Evolutionary conservation across 2,797 vertebrate species (phyloP).

Genomic region (Chiloscyllium punctatum): DNA sequence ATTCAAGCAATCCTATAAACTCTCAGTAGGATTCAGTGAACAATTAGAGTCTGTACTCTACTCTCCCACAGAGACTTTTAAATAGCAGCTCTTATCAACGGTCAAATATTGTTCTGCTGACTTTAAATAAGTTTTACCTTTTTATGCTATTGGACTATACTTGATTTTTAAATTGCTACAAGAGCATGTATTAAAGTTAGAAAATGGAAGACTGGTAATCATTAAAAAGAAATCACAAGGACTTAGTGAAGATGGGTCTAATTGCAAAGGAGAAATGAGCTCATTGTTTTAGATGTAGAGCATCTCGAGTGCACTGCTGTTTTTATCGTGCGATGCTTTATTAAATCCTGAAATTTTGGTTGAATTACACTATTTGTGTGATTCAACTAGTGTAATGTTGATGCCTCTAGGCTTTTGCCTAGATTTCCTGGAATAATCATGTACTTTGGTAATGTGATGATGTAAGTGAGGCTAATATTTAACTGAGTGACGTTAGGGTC

Average conservation of each 20-base stretch:
- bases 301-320: not conserved
- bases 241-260: too few relatives aligned
- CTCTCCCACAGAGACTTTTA: not conserved
- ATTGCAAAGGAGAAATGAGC: too few relatives aligned
- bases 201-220: not conserved
- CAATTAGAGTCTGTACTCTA: not conserved
- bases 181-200: not conserved
- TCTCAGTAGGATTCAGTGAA: not conserved
- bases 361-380: not conserved
- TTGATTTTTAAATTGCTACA: not conserved
- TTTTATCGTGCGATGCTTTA: constrained; percentile 2
- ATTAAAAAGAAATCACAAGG: not conserved
- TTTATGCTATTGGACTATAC: not conserved
- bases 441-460: not conserved
- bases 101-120: not conserved
- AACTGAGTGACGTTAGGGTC: not conserved
- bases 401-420: not conserved
- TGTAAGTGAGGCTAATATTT: constrained; percentile 3
- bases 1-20: not conserved
- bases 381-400: not conserved
- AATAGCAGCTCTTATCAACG: not conserved
- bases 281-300: not conserved
- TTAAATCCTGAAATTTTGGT: not conserved
- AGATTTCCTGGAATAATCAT: not conserved
- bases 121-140: not conserved